Percentiles rank a stretch among this genome's conserved stretches.
Evolutionary conservation across 2,797 vertebrate genomes (phyloP).

Genomic region (Alfaro cultratus): DNA sequence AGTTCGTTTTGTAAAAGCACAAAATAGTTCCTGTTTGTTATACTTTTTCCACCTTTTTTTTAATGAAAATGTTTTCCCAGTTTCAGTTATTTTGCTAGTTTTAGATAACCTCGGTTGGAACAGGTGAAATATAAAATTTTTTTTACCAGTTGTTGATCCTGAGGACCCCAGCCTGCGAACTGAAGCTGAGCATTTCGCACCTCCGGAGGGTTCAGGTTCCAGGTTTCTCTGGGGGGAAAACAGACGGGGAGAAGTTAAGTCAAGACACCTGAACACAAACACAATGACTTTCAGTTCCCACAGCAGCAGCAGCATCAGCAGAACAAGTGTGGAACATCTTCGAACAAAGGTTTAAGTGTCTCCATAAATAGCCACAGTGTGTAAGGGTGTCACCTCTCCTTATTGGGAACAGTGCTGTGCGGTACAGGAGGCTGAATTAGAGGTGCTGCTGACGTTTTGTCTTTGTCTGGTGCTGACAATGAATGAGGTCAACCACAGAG

Average conservation of each 20-base stretch:
- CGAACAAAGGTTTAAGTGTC: slow-evolving; percentile 48
- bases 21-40: no score
- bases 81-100: no score
- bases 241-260: slow-evolving; percentile 3
- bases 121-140: background rate
- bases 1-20: no score
- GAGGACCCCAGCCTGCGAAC: slow-evolving; percentile 95
- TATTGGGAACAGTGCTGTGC: slow-evolving; percentile 53
- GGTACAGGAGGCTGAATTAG: slow-evolving; percentile 60
- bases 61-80: no score
- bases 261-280: slow-evolving; percentile 25
- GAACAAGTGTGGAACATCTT: slow-evolving; percentile 33
- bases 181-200: slow-evolving; percentile 93
- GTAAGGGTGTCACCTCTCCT: slow-evolving; percentile 49
- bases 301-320: slow-evolving; percentile 5
- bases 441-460: slow-evolving; percentile 55
- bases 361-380: slow-evolving; percentile 58
- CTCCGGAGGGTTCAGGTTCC: slow-evolving; percentile 93
- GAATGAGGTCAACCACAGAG: slow-evolving; percentile 63
- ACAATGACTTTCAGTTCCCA: slow-evolving; percentile 10
- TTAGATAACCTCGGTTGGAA: background rate
- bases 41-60: no score
- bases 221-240: slow-evolving; percentile 85
- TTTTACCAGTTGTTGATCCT: slow-evolving; percentile 94
- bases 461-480: slow-evolving; percentile 56